Percentiles rank a stretch among this genome's conserved stretches.
phyloP scores from a whole-genome alignment of 2,113 vertebrate species.

The Catharus bicknelli region DNA sequence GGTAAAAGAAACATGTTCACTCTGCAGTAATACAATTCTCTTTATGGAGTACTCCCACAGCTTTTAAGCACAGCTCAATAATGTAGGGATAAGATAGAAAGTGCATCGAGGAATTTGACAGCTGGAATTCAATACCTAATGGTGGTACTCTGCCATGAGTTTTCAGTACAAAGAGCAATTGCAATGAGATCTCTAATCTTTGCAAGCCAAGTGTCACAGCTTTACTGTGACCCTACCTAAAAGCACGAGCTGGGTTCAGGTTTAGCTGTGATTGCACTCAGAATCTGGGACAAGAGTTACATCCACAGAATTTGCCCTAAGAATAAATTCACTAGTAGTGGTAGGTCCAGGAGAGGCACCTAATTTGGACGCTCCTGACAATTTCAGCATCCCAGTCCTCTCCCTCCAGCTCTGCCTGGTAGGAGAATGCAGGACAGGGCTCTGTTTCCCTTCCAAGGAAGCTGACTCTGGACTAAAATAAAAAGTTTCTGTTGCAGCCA shows the following conservation, averaged over 20 bases:
- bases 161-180: background rate
- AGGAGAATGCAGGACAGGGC: background rate
- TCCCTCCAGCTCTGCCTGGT: background rate
- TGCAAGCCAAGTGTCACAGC: background rate
- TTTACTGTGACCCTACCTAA: background rate
- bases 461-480: conserved; percentile 16
- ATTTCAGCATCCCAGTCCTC: background rate
- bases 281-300: background rate
- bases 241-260: background rate
- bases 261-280: background rate
- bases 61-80: background rate
- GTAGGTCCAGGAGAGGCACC: background rate
- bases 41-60: background rate
- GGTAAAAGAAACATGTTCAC: background rate
- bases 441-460: background rate
- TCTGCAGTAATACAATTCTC: background rate
- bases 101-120: background rate
- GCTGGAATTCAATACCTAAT: background rate
- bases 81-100: background rate
- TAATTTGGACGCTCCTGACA: background rate
- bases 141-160: background rate
- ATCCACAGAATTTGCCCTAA: background rate
- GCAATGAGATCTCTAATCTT: background rate
- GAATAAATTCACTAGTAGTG: background rate
- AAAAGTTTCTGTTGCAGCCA: conserved; percentile 4